phyloP scores from a whole-genome alignment of 2,797 vertebrate species.

The Anguilla anguilla region DNA sequence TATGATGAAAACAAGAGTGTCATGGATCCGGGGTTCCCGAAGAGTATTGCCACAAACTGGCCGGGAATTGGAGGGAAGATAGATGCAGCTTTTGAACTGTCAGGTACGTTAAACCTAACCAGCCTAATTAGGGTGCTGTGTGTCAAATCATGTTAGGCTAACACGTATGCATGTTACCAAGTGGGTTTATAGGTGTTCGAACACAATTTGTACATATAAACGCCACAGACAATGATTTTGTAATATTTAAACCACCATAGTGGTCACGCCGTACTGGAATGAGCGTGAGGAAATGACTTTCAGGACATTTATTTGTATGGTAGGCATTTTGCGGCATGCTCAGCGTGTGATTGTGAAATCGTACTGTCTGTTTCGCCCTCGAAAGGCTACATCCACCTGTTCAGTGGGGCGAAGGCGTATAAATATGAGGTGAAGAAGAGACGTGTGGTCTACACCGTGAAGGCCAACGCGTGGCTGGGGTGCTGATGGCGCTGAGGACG shows the following conservation, averaged over 20 bases:
- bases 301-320: background rate
- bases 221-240: background rate
- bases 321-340: background rate
- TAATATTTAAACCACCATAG: background rate
- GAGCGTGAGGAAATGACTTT: background rate
- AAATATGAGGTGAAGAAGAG: conserved; percentile 60
- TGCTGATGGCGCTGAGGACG: conserved; percentile 50
- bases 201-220: background rate
- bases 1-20: conserved; percentile 58
- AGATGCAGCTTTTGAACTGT: conserved; percentile 62
- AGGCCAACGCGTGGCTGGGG: conserved; percentile 63
- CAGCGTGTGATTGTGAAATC: background rate
- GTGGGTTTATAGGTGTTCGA: background rate
- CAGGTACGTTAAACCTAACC: conserved; percentile 46
- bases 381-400: conserved; percentile 62
- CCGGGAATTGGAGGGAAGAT: conserved; percentile 53
- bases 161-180: background rate
- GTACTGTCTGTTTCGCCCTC: background rate
- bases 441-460: conserved; percentile 47
- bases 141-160: background rate
- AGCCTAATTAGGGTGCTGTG: background rate
- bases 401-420: conserved; percentile 61
- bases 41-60: conserved; percentile 57
- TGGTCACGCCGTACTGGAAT: background rate
- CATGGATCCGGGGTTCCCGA: conserved; percentile 66